phyloP scores from a whole-genome alignment of 2,113 vertebrate genomes.

The Reinhardtius hippoglossoides region DNA sequence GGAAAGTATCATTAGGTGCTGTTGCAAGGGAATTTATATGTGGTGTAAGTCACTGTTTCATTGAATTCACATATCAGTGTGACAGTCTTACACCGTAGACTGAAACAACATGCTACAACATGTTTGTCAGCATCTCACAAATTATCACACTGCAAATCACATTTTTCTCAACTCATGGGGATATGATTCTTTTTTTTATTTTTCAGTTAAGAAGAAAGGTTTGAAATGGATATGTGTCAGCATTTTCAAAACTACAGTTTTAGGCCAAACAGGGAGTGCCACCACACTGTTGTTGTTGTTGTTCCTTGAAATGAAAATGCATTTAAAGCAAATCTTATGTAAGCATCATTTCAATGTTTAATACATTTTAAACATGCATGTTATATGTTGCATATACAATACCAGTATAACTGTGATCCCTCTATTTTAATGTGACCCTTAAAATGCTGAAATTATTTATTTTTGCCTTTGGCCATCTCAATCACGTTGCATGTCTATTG shows the following conservation, averaged over 20 bases:
- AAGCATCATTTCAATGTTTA: not conserved
- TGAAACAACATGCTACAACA: not conserved
- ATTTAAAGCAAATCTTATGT: not conserved
- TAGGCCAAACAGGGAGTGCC: not conserved
- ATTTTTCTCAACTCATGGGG: not conserved
- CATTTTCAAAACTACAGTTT: not conserved
- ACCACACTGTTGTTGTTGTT: not conserved
- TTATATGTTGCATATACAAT: not conserved
- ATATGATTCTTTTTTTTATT: not conserved
- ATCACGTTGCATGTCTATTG: constrained; percentile 47
- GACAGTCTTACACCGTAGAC: not conserved
- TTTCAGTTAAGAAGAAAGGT: not conserved
- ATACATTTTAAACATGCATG: not conserved
- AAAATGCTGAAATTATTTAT: not conserved
- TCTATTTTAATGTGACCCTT: constrained; percentile 1
- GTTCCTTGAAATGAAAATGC: constrained; percentile 1
- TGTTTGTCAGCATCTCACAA: not conserved
- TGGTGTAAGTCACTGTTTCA: not conserved
- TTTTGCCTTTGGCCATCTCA: constrained; percentile 28
- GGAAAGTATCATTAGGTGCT: too few relatives aligned
- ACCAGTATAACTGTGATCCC: constrained; percentile 2
- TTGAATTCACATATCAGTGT: not conserved
- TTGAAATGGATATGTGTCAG: not conserved
- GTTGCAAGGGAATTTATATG: too few relatives aligned
- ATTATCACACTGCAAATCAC: not conserved